Percentiles rank a stretch among this genome's conserved stretches.
These are phyloP conservation scores for Hirtodrosophila confusa DNA, from an alignment of 2,888 invertebrate genomes.

Conservation along the genomic window DNA sequence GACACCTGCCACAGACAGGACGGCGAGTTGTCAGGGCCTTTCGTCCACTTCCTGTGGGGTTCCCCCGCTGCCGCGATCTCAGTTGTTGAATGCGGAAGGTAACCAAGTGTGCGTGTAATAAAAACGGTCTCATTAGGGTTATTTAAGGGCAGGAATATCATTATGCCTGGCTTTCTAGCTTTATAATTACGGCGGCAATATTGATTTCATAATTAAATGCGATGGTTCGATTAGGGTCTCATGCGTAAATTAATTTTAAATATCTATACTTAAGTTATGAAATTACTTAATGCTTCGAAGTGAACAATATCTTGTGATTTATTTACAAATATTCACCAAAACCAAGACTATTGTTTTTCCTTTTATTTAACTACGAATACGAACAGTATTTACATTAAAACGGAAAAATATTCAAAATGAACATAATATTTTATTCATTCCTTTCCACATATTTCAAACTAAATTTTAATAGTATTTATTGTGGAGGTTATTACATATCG, in stretches of 20 bases:
- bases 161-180: conserved; percentile 6
- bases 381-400: no score
- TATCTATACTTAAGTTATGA: no score
- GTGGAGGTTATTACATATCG: no score
- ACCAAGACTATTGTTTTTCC: no score
- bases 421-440: no score
- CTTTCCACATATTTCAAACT: no score
- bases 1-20: conserved; percentile 73
- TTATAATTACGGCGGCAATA: conserved; percentile 26
- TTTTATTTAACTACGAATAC: no score
- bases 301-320: no score
- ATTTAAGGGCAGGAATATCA: conserved; percentile 20
- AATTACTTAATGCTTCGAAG: no score
- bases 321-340: no score
- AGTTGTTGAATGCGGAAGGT: neutral
- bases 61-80: neutral
- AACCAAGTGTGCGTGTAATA: neutral
- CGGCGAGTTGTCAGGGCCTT: conserved; percentile 36
- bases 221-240: conserved; percentile 9
- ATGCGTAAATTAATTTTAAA: neutral
- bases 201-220: conserved; percentile 25
- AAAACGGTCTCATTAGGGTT: conserved; percentile 23
- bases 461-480: no score
- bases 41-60: conserved; percentile 58
- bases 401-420: no score